These are phyloP conservation scores for Euplexia lucipara DNA, from an alignment of 2,888 invertebrate species.

Conservation along the genomic window DNA sequence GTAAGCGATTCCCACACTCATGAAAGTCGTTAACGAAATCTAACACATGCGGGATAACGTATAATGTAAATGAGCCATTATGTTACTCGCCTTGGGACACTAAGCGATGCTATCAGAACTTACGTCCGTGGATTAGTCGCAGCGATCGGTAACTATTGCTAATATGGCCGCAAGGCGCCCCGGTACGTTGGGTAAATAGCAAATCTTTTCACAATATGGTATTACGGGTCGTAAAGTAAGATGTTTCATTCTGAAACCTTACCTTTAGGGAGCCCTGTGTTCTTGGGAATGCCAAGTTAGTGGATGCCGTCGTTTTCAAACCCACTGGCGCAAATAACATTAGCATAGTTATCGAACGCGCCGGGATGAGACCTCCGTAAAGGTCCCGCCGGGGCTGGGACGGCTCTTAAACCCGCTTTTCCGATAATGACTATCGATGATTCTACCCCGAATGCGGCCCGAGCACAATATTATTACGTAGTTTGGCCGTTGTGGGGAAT, in stretches of 20 bases:
- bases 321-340: slow-evolving; percentile 90
- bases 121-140: slow-evolving; percentile 55
- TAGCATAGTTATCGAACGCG: slow-evolving; percentile 91
- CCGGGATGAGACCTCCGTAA: slow-evolving; percentile 89
- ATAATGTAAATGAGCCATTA: slow-evolving; percentile 67
- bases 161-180: slow-evolving; percentile 54
- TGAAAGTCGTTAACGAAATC: slow-evolving; percentile 66
- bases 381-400: slow-evolving; percentile 87
- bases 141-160: slow-evolving; percentile 54
- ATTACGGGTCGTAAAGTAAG: slow-evolving; percentile 75
- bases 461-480: slow-evolving; percentile 89
- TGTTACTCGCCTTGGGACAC: slow-evolving; percentile 57
- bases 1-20: slow-evolving; percentile 51
- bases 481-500: slow-evolving; percentile 85
- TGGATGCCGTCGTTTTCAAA: slow-evolving; percentile 85
- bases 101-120: slow-evolving; percentile 65
- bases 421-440: slow-evolving; percentile 91
- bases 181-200: slow-evolving; percentile 65
- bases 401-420: slow-evolving; percentile 89
- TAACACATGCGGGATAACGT: slow-evolving; percentile 60
- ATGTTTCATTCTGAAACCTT: slow-evolving; percentile 77
- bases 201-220: slow-evolving; percentile 77
- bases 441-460: slow-evolving; percentile 85
- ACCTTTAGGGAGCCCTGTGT: slow-evolving; percentile 76
- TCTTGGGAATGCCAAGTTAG: slow-evolving; percentile 81